Conservation (phyloP, 2,113 vertebrate species). For the Ictalurus punctatus region DNA sequence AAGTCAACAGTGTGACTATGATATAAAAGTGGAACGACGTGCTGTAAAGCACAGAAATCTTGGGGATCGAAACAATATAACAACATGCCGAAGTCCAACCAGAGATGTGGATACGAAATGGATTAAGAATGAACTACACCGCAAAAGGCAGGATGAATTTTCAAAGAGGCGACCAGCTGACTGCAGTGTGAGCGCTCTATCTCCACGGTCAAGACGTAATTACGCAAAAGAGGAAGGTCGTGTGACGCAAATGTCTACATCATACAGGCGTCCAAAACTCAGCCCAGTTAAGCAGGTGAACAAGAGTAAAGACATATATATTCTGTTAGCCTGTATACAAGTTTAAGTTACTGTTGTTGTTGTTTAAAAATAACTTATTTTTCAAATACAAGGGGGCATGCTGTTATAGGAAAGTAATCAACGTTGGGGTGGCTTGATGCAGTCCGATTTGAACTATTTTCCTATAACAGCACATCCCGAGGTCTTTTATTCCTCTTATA, state of each 20-base stretch:
- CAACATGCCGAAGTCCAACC: constrained; percentile 71
- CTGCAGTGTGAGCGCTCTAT: constrained; percentile 32
- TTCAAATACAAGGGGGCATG: neutral
- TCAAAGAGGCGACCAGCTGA: constrained; percentile 68
- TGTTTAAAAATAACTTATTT: neutral
- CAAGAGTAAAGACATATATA: neutral
- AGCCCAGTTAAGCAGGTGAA: constrained; percentile 48
- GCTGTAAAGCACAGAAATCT: constrained; percentile 68
- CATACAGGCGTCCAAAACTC: constrained; percentile 45
- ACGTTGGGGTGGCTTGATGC: neutral
- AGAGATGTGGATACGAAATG: constrained; percentile 58
- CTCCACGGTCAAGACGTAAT: constrained; percentile 18
- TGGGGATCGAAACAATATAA: constrained; percentile 71
- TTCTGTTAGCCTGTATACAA: neutral
- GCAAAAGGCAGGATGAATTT: constrained; percentile 73
- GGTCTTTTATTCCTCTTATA: neutral
- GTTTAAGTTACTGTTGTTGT: neutral
- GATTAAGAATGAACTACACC: constrained; percentile 67
- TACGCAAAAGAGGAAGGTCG: constrained; percentile 31
- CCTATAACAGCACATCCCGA: neutral
- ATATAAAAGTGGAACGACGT: constrained; percentile 63
- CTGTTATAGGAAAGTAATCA: neutral
- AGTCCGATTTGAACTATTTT: neutral
- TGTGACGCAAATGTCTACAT: constrained; percentile 39
- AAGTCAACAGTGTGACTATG: constrained; percentile 58